Evolutionary conservation across 2,888 invertebrate genomes (phyloP).

Genomic region (Cephus rjabovi): DNA sequence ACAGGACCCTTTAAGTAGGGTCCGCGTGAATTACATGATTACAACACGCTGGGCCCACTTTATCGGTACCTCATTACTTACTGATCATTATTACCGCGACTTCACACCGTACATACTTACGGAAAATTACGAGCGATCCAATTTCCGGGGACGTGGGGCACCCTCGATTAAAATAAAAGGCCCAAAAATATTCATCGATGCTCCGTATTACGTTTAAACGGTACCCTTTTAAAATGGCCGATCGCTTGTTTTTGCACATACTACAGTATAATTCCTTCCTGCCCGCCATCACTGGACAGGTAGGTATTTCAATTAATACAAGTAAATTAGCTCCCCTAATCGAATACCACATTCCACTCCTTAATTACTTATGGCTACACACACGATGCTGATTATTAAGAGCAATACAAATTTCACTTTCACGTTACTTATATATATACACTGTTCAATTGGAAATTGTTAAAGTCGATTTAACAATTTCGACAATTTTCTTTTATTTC

Average conservation of each 20-base stretch:
- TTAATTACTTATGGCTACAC: not conserved
- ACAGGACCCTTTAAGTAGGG: constrained; percentile 33
- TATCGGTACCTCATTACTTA: constrained; percentile 56
- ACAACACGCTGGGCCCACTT: constrained; percentile 42
- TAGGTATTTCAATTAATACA: not conserved
- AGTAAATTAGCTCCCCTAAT: not conserved
- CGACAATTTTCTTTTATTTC: not conserved
- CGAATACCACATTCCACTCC: not conserved
- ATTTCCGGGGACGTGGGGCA: constrained; percentile 46
- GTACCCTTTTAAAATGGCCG: not conserved
- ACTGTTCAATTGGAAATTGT: not conserved
- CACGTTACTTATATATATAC: not conserved
- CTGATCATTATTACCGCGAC: constrained; percentile 59
- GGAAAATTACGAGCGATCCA: constrained; percentile 55
- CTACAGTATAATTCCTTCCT: not conserved
- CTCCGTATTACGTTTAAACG: not conserved
- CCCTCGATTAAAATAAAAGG: not conserved
- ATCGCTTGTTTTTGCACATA: not conserved
- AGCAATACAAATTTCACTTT: not conserved
- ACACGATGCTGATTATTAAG: not conserved
- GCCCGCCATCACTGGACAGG: not conserved
- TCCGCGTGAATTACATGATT: constrained; percentile 55
- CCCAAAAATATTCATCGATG: not conserved
- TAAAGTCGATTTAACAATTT: not conserved
- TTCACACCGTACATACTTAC: constrained; percentile 50